Evolutionary conservation across 2,113 vertebrate genomes (phyloP), one percentile per base, ranked within the genome.

Genomic region (Trachemys scripta): DNA sequence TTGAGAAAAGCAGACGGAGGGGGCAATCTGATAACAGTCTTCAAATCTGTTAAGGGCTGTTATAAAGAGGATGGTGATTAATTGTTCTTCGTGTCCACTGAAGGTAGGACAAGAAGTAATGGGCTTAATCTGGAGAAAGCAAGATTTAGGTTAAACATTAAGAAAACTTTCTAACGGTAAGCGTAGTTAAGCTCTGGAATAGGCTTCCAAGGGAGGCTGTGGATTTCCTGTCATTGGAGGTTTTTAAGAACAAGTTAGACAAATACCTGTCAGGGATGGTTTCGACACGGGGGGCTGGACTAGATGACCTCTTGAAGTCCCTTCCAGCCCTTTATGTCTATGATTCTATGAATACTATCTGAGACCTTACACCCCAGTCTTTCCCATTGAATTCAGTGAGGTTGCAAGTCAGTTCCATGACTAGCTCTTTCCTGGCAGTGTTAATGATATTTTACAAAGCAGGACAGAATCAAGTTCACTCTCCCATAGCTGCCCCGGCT

Each of bases 401-500:
- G 1, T 12, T 65, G 8, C 86, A 84, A 75, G 17, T 72, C 54
- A 80, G 3, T 38, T 72, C 3, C 3, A 90, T 89, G 88, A 78
- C 45, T 80, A 56, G 45, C 1, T 45, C 4, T 35, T 42, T 17
- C 22, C 6, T 42, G 72, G 22, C 24, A 45, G 72, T 47, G 42
- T 24, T 76, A 76, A 42, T 76, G 49, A 84, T 10, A 53, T 4
- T 31, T 51, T 20, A 72, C 11, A 13, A 47, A 25, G 72, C 11
- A 93, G 79, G 82, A 80, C 42, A 95, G 9, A 86, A 84, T 75
- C 38, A 88, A 92, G 4, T 93, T 42, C 12, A 88, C 92, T 94
- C 51, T 76, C 76, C 38, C 4, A 25, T 88, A n/a, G 24, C 62
- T 93, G 27, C 53, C 3, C 9, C 45, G 19, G 38, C 29, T 92